phyloP scores from a whole-genome alignment of 2,797 vertebrate genomes.

The Triplophysa bombifrons region DNA sequence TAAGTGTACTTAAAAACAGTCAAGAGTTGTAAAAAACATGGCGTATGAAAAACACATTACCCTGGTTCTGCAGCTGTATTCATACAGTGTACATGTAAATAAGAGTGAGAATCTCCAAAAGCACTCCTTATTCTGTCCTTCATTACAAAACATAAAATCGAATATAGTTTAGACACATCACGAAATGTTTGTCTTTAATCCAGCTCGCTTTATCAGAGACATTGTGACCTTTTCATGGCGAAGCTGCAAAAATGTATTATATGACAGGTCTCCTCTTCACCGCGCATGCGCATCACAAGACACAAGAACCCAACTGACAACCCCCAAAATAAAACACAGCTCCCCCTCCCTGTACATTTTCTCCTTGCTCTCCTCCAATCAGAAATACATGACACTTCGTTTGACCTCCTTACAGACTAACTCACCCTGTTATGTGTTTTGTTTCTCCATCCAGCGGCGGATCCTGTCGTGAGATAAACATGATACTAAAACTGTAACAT shows the following conservation, averaged over 20 bases:
- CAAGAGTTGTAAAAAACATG: no score
- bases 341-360: background rate
- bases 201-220: background rate
- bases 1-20: no score
- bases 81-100: background rate
- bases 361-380: no score
- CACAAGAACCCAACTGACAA: slow-evolving; percentile 1
- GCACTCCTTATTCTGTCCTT: background rate
- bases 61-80: background rate
- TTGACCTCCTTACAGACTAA: slow-evolving; percentile 43
- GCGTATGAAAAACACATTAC: background rate
- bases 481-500: background rate
- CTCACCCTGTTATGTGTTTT: slow-evolving; percentile 42
- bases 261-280: background rate
- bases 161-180: background rate
- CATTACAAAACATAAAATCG: background rate
- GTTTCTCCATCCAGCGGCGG: background rate
- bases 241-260: background rate
- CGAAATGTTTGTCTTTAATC: background rate
- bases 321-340: background rate
- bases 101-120: background rate
- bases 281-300: slow-evolving; percentile 19
- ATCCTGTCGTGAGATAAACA: background rate
- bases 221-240: slow-evolving; percentile 10
- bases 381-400: slow-evolving; percentile 14